A percentile compares a stretch with the other conserved stretches of the same genome.
Conservation (phyloP, 2,797 vertebrate genomes). For the Clarias laeviceps region DNA sequence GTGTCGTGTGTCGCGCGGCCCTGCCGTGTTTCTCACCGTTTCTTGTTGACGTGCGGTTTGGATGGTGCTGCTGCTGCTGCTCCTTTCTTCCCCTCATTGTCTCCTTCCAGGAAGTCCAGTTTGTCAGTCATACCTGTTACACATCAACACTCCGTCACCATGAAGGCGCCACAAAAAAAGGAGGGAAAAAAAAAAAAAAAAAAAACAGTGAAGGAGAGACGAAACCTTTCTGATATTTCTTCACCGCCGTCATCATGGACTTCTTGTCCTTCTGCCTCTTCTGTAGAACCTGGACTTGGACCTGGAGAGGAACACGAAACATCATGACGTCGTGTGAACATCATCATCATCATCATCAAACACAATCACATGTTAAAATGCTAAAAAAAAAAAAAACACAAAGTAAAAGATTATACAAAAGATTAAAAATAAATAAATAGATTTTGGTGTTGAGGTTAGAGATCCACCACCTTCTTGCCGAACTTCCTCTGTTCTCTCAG, state of each 20-base stretch:
- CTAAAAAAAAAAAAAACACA: background rate
- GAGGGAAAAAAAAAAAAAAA: background rate
- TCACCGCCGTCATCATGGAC: slow-evolving; percentile 90
- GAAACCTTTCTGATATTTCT: slow-evolving; percentile 96
- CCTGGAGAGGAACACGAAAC: slow-evolving; percentile 68
- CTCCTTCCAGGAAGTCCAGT: slow-evolving; percentile 93
- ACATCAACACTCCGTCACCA: slow-evolving; percentile 6
- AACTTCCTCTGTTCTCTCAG: slow-evolving; percentile 93
- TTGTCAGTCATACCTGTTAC: slow-evolving; percentile 91
- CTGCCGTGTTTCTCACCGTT: slow-evolving; percentile 70
- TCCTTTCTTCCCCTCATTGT: slow-evolving; percentile 73
- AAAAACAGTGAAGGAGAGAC: background rate
- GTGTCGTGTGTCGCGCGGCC: background rate
- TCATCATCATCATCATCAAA: no score
- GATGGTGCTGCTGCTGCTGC: slow-evolving; percentile 12
- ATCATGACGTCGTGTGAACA: background rate
- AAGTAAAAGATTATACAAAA: no score
- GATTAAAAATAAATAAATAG: no score
- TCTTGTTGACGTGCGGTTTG: slow-evolving; percentile 70
- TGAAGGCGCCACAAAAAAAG: no score
- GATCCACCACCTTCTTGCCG: slow-evolving; percentile 93
- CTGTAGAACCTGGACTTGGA: slow-evolving; percentile 93
- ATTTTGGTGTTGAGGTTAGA: background rate
- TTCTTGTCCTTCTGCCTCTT: slow-evolving; percentile 94
- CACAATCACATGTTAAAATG: background rate